phyloP scores from a whole-genome alignment of 2,888 invertebrate genomes.

The Ditula angustiorana region DNA sequence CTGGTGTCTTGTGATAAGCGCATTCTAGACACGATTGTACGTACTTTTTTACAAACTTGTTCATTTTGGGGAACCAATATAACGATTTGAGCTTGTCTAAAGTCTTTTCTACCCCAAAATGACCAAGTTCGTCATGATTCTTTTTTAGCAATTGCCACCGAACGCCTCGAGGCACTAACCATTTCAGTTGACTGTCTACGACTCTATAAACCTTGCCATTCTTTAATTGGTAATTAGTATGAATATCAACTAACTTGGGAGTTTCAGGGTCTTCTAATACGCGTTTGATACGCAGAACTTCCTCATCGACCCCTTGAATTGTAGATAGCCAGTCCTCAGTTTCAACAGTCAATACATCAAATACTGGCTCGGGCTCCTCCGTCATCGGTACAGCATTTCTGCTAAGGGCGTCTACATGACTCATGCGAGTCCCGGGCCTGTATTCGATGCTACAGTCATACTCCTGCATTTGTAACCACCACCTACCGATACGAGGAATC shows the following conservation, averaged over 20 bases:
- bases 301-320: not conserved
- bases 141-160: slow-evolving; percentile 2
- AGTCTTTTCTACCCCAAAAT: slow-evolving; percentile 4
- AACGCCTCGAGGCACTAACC: not conserved
- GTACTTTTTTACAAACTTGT: slow-evolving; percentile 11
- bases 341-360: slow-evolving; percentile 25
- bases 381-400: not conserved
- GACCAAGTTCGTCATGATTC: slow-evolving; percentile 10
- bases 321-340: not conserved
- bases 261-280: not conserved
- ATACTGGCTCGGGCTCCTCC: slow-evolving; percentile 5
- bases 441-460: slow-evolving; percentile 1
- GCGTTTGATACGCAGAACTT: not conserved
- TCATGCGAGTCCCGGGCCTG: not conserved
- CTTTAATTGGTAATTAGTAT: not conserved
- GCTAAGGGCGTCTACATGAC: not conserved
- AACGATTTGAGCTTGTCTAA: not conserved
- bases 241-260: not conserved
- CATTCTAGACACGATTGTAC: slow-evolving; percentile 5
- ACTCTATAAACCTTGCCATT: not conserved
- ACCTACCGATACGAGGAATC: slow-evolving; percentile 23
- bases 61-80: slow-evolving; percentile 13
- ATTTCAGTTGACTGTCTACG: not conserved
- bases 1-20: not conserved
- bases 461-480: slow-evolving; percentile 16